Conservation (phyloP, 2,797 vertebrate species). For the Dendrocincla fuliginosa region DNA sequence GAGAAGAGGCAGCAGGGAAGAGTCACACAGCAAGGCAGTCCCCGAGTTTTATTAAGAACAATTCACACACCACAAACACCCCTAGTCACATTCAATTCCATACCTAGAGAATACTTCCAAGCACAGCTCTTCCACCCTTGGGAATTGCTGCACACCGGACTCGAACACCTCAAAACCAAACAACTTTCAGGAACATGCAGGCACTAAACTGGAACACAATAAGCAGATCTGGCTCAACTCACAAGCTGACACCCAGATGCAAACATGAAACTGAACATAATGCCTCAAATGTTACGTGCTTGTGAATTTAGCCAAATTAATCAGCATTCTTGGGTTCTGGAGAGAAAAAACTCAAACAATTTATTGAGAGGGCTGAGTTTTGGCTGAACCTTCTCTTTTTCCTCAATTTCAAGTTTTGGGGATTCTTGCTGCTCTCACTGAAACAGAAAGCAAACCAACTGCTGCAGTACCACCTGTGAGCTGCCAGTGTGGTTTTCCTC, state of each 20-base stretch:
- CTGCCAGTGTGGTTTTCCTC: neutral
- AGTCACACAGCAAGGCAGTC: neutral
- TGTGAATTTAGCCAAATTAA: neutral
- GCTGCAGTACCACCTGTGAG: neutral
- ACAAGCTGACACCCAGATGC: neutral
- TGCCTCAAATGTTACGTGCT: rapidly evolving
- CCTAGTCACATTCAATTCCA: neutral
- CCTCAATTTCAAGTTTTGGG: neutral
- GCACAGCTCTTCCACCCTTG: neutral
- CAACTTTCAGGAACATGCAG: neutral
- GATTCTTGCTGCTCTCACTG: neutral
- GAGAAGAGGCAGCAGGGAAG: neutral
- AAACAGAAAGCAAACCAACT: neutral
- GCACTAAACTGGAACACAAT: neutral
- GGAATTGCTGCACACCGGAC: neutral
- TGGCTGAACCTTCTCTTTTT: neutral
- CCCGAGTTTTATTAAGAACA: neutral
- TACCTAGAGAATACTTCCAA: rapidly evolving
- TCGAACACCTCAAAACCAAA: neutral
- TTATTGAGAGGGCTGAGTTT: neutral
- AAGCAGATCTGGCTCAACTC: neutral
- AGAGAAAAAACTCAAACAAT: neutral
- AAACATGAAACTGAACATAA: neutral
- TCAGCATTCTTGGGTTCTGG: neutral
- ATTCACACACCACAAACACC: neutral